Percentiles rank a stretch among this genome's conserved stretches.
These are phyloP conservation scores for Lynx canadensis DNA, from an alignment of 2,113 vertebrate genomes.

Conservation along the genomic window DNA sequence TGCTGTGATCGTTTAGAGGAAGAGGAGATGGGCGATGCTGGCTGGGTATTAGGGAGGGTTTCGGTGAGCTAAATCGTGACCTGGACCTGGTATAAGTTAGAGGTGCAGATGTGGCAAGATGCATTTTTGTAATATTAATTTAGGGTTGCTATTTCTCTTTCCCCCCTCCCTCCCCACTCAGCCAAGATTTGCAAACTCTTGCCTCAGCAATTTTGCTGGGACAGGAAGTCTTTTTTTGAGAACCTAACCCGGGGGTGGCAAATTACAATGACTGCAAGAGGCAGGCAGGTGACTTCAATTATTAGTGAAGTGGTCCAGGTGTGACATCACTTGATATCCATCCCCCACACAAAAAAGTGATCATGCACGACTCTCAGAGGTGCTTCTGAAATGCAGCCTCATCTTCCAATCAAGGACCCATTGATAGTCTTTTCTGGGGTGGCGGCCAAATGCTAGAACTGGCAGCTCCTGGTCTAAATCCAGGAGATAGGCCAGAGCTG, in stretches of 20 bases:
- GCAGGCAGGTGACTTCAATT: not conserved
- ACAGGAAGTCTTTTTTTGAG: not conserved
- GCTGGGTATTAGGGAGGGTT: not conserved
- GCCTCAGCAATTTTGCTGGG: not conserved
- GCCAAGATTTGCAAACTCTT: not conserved
- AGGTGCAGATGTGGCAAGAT: not conserved
- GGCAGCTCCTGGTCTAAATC: not conserved
- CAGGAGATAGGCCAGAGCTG: not conserved
- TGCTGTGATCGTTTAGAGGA: not conserved
- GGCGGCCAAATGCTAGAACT: not conserved
- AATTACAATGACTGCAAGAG: not conserved
- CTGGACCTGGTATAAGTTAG: not conserved
- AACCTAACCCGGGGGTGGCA: not conserved
- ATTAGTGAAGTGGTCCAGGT: not conserved
- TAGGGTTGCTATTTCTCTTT: not conserved
- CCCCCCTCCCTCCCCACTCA: not conserved
- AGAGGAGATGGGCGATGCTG: not conserved
- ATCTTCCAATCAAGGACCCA: not conserved
- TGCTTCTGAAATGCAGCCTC: not conserved
- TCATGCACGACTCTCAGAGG: not conserved
- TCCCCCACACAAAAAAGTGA: not conserved
- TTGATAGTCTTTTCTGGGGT: not conserved
- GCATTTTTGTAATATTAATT: not conserved
- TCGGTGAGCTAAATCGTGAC: not conserved
- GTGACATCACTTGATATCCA: not conserved